Percentiles rank a stretch among this genome's conserved stretches.
These are phyloP conservation scores for Belonocnema kinseyi DNA, from an alignment of 1,140 invertebrate genomes.

Conservation along the genomic window DNA sequence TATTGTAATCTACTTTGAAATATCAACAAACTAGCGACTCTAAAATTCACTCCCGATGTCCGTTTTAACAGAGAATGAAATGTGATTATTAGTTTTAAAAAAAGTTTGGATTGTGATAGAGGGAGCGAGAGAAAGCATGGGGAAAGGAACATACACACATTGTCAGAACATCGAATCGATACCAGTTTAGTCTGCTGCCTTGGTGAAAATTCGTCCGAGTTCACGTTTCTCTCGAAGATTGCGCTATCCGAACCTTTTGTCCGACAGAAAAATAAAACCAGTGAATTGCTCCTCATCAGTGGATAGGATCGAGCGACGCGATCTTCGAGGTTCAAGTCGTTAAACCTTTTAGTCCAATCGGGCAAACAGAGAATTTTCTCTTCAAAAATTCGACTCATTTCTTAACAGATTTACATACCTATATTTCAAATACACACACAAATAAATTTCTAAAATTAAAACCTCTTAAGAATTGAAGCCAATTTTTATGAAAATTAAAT, in stretches of 20 bases:
- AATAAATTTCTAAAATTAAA: neutral
- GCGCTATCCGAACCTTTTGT: slow-evolving; percentile 16
- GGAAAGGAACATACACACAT: slow-evolving; percentile 38
- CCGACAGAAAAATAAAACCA: slow-evolving; percentile 2
- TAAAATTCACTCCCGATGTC: slow-evolving; percentile 50
- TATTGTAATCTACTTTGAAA: slow-evolving; percentile 49
- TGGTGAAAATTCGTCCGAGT: slow-evolving; percentile 6
- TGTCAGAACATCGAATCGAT: slow-evolving; percentile 52
- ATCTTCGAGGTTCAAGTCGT: slow-evolving; percentile 3
- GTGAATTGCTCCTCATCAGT: neutral
- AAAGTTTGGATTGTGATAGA: neutral
- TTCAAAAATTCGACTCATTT: neutral
- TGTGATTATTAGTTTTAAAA: slow-evolving; percentile 24
- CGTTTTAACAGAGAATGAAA: neutral
- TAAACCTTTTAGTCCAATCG: neutral
- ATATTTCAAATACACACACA: too few relatives aligned
- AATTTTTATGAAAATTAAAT: neutral
- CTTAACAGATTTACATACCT: neutral
- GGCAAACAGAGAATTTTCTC: neutral
- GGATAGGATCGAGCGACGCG: slow-evolving; percentile 15
- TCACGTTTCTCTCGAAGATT: slow-evolving; percentile 7
- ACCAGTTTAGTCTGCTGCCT: slow-evolving; percentile 70
- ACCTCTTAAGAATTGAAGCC: neutral
- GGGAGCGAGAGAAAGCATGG: slow-evolving; percentile 32
- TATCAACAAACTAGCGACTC: slow-evolving; percentile 57